Conservation (phyloP, 2,797 vertebrate species). For the Denticeps clupeoides region DNA sequence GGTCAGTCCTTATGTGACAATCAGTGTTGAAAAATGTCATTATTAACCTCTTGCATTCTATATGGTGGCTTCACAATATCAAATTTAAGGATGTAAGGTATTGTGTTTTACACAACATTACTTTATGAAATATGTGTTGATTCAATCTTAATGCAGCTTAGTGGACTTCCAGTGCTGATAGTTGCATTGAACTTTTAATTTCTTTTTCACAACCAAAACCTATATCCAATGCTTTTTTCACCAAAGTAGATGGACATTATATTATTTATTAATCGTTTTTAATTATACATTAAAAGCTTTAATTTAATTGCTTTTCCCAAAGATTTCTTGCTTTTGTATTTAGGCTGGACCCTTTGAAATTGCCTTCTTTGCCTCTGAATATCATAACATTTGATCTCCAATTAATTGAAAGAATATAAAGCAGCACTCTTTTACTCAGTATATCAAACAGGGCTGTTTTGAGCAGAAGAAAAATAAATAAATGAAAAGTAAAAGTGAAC, state of each 20-base stretch:
- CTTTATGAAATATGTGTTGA: neutral
- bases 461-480: neutral
- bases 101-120: too few relatives aligned
- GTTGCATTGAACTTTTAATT: neutral
- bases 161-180: neutral
- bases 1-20: neutral
- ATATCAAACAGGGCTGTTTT: constrained; percentile 13
- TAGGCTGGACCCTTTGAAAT: constrained; percentile 28
- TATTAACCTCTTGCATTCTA: too few relatives aligned
- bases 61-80: too few relatives aligned
- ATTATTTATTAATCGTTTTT: constrained; percentile 41
- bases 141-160: neutral
- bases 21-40: too few relatives aligned
- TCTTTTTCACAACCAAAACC: neutral
- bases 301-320: constrained; percentile 45
- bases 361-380: constrained; percentile 30
- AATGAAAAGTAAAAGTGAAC: neutral
- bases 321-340: constrained; percentile 28
- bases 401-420: constrained; percentile 30
- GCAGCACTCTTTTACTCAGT: constrained; percentile 21
- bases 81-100: too few relatives aligned
- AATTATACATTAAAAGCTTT: constrained; percentile 49
- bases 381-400: constrained; percentile 34
- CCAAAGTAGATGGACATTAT: constrained; percentile 20
- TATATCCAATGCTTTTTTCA: constrained; percentile 18